A percentile compares a stretch with the other conserved stretches of the same genome.
Conservation (phyloP, 2,113 vertebrate species). For the Macquaria australasica region DNA sequence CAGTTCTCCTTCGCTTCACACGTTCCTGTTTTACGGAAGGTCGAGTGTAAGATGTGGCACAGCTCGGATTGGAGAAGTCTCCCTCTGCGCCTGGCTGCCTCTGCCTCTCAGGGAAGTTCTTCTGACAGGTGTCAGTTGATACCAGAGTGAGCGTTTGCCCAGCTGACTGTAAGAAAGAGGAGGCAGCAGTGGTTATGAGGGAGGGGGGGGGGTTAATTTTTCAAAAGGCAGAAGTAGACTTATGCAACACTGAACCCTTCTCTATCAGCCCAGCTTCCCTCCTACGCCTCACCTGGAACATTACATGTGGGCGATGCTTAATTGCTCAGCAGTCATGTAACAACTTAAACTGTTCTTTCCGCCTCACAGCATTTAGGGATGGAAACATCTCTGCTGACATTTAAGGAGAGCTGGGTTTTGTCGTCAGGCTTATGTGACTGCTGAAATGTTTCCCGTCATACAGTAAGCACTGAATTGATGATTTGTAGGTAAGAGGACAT, state of each 20-base stretch:
- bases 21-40: background rate
- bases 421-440: background rate
- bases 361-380: background rate
- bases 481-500: background rate
- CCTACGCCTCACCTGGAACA: constrained; percentile 66
- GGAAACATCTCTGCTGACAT: constrained; percentile 37
- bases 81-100: background rate
- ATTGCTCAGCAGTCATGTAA: constrained; percentile 49
- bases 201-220: constrained; percentile 9
- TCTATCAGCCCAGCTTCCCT: constrained; percentile 25
- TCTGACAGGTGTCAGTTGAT: constrained; percentile 26
- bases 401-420: background rate
- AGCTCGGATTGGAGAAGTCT: constrained; percentile 34
- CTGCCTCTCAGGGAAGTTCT: background rate
- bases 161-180: background rate
- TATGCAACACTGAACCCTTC: constrained; percentile 34
- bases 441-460: background rate
- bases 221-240: constrained; percentile 25
- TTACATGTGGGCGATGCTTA: constrained; percentile 48
- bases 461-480: background rate
- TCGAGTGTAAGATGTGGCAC: constrained; percentile 15
- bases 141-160: background rate
- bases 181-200: background rate
- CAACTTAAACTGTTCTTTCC: constrained; percentile 25
- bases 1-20: constrained; percentile 17